phyloP scores from a whole-genome alignment of 2,888 invertebrate genomes.

The Bombyx huttoni region DNA sequence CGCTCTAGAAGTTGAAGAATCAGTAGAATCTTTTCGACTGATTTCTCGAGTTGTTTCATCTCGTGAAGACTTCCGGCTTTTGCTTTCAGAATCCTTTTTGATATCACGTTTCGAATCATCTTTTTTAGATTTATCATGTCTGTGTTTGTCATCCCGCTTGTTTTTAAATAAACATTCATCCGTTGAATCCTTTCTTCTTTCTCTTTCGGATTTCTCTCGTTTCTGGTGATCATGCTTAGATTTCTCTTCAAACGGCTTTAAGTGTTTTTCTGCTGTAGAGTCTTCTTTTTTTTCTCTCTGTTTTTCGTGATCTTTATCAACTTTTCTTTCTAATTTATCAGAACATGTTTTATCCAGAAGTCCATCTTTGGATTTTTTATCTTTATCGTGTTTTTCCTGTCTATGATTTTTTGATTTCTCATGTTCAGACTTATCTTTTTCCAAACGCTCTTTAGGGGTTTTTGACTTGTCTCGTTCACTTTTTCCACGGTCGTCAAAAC shows the following conservation, averaged over 20 bases:
- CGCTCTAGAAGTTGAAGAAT: conserved; percentile 56
- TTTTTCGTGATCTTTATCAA: conserved; percentile 38
- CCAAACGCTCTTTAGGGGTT: conserved; percentile 40
- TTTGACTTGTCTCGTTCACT: conserved; percentile 50
- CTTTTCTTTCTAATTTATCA: conserved; percentile 29
- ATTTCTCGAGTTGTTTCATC: conserved; percentile 56
- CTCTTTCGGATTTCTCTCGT: conserved; percentile 55
- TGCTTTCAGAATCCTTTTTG: conserved; percentile 54
- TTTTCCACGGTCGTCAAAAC: conserved; percentile 43
- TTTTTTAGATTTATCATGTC: conserved; percentile 50
- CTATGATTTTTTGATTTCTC: conserved; percentile 10
- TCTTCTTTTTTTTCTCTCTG: conserved; percentile 33
- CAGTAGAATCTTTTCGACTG: conserved; percentile 63
- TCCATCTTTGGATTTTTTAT: conserved; percentile 37
- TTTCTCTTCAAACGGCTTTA: conserved; percentile 45
- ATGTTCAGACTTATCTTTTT: conserved; percentile 51
- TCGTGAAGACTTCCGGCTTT: conserved; percentile 53
- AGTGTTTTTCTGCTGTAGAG: conserved; percentile 33
- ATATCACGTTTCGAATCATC: conserved; percentile 55
- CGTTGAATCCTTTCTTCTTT: conserved; percentile 40
- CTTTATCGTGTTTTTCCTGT: conserved; percentile 26
- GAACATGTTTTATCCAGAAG: conserved; percentile 20
- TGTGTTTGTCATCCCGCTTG: conserved; percentile 66
- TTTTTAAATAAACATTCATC: conserved; percentile 32
- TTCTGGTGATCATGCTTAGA: conserved; percentile 62